Evolutionary conservation across 2,888 invertebrate species (phyloP).

Genomic region (Alviniconcha strummeri): DNA sequence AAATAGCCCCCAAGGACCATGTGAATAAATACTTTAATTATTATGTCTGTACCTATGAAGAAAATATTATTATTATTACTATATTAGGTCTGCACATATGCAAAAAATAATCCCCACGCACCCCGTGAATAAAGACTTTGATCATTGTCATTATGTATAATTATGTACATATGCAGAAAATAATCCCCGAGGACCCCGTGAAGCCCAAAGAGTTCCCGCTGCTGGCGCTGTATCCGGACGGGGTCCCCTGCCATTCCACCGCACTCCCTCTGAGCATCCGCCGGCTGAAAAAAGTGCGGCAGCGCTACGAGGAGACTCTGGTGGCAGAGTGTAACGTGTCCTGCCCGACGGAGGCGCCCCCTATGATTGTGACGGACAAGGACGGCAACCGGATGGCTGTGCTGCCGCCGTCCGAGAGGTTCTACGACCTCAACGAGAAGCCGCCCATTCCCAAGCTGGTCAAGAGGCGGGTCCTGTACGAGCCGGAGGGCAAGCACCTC

Average conservation of each 20-base stretch:
- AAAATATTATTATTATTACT: too few species aligned
- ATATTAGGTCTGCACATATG: too few species aligned
- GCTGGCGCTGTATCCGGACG: conserved; percentile 70
- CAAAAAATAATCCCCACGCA: too few species aligned
- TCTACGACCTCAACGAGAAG: conserved; percentile 54
- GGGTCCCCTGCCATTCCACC: conserved; percentile 79
- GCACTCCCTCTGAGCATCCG: conserved; percentile 74
- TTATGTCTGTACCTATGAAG: too few species aligned
- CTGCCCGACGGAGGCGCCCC: conserved; percentile 55
- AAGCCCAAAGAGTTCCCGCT: conserved; percentile 55
- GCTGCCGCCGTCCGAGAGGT: conserved; percentile 73
- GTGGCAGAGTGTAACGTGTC: conserved; percentile 74
- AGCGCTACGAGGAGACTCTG: conserved; percentile 78
- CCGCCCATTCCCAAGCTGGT: conserved; percentile 50
- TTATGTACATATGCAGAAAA: conserved; percentile 44
- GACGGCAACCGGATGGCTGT: conserved; percentile 78
- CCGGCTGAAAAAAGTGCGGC: conserved; percentile 70
- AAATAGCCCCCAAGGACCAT: too few species aligned
- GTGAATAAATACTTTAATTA: too few species aligned
- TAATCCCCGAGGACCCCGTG: conserved; percentile 46
- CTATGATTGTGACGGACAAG: conserved; percentile 73
- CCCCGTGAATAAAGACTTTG: too few species aligned
- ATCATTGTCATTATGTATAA: too few species aligned
- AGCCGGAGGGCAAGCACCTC: conserved; percentile 52
- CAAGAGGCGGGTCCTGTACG: conserved; percentile 59